Conservation (phyloP, 2,888 invertebrate species). For the Cantharis rustica region DNA sequence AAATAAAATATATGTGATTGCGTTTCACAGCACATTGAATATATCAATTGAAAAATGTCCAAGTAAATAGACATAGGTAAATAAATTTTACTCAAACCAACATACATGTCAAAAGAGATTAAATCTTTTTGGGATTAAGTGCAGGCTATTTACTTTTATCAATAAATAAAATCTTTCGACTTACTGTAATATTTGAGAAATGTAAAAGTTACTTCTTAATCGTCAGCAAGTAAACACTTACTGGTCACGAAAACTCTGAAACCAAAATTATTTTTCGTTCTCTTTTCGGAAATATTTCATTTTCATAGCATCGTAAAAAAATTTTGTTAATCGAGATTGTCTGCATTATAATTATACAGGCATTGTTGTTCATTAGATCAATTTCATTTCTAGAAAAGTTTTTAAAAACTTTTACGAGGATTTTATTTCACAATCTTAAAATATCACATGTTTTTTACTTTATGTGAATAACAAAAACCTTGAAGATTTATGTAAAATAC, state of each 20-base stretch:
- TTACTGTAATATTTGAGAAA: neutral
- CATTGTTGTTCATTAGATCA: neutral
- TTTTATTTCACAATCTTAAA: neutral
- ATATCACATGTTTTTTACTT: neutral
- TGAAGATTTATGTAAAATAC: neutral
- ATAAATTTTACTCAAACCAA: conserved; percentile 11
- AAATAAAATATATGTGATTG: conserved; percentile 20
- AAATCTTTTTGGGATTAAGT: neutral
- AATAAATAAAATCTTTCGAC: neutral
- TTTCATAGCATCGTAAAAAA: neutral
- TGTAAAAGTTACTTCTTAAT: neutral
- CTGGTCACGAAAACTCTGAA: neutral
- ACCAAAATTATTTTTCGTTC: neutral
- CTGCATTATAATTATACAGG: neutral
- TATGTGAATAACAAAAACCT: neutral
- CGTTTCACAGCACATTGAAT: conserved; percentile 20
- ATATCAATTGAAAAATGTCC: conserved; percentile 12
- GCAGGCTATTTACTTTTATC: neutral
- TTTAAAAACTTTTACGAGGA: neutral
- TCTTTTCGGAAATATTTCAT: neutral
- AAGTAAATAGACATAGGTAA: conserved; percentile 10
- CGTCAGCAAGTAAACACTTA: neutral
- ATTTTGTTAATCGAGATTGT: neutral
- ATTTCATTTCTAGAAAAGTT: neutral
- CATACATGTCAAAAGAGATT: neutral